Base-by-base conservation (phyloP, 1,140 invertebrate species). In the Ceratina japonica region DNA sequence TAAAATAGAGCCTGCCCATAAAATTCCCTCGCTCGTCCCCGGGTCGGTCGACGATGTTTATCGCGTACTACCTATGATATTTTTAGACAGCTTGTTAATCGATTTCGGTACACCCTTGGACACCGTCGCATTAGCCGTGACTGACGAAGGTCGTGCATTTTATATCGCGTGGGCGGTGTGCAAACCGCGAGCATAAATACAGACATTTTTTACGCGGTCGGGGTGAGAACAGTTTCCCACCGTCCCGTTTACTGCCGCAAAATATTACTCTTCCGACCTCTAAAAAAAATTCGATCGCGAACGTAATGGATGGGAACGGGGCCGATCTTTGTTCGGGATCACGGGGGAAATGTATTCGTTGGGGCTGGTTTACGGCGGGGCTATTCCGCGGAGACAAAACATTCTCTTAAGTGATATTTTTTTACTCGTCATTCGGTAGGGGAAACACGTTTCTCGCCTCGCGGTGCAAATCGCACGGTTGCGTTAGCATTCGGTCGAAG, bases 61-160 rank as follows among this genome's bases (percentile, higher is more conserved):
- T 71, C 58, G 20, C 15, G n/a, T 20, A 37, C 24, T 37, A 37
- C 1, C 7, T 52, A 58, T 7, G 65, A 59, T 56, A 63, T 72
- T 73, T 77, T 74, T 59, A 62, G 44, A 70, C 15, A 16, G 37
- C 31, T 61, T 20, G 51, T 68, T 71, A 37, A 71, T 77, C 75
- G 66, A 71, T 44, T 71, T 71, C 27, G n/a, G 12, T 58, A 12
- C 18, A 51, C 61, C 51, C 37, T 18, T n/a, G 18, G 59, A 27
- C 64, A 27, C 64, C n/a, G 13, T 51, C 37, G 22, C 3, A 12
- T 13, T 49, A 22, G 13, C 44, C 24, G n/a, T 56, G 61, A 80
- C 61, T 10, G 56, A 61, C 72, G 63, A 63, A 64, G 22, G 22
- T 13, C 24, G 15, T 31, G n/a, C 44, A 10, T 54, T 31, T 51